Base-by-base conservation (phyloP, 2,888 invertebrate species). In the Apotomis turbidana region DNA sequence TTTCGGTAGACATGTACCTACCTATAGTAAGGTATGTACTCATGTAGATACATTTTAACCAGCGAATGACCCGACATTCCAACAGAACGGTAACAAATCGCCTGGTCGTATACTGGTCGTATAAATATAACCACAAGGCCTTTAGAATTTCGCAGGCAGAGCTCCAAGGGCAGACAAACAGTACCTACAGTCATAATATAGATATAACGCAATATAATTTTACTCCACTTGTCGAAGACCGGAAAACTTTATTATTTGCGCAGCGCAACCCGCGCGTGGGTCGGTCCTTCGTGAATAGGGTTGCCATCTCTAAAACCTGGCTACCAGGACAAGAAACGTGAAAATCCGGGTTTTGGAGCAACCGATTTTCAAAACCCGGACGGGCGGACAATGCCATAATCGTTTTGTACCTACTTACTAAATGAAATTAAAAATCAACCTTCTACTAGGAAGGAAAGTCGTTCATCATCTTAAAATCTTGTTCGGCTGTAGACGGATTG, bases 141-240 rank as follows among this genome's bases (percentile, higher is more conserved):
- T 10, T 27, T 61, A 60, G n/a, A 55, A 44, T 67, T 71, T 44
- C 59, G 46, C 60, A 61, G 55, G 15, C 60, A 71, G 63, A 67
- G 52, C 52, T 10, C 54, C 38, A 67, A 64, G 64, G 51, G 54
- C 55, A 55, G 13, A 46, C 52, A 51, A 66, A 55, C 5, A 58
- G 52, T 59, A 64, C 27, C 27, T 27, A 27, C 60, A 27, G 44
- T 44, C 12, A 49, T 61, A 55, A 58, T 41, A 52, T 49, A 49
- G 49, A 49, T 49, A 49, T 36, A 60, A 46, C 54, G 44, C 54
- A 69, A 27, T 54, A 15, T 44, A 60, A 60, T 69, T 69, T 60
- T 46, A 46, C 54, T 44, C 5, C 52, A 58, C 13, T 13, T 55
- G 49, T 36, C 67, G 49, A 58, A 49, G 13, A 63, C 13, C 46